phyloP scores from a whole-genome alignment of 2,888 invertebrate species.

The Drosophila multiciliata region DNA sequence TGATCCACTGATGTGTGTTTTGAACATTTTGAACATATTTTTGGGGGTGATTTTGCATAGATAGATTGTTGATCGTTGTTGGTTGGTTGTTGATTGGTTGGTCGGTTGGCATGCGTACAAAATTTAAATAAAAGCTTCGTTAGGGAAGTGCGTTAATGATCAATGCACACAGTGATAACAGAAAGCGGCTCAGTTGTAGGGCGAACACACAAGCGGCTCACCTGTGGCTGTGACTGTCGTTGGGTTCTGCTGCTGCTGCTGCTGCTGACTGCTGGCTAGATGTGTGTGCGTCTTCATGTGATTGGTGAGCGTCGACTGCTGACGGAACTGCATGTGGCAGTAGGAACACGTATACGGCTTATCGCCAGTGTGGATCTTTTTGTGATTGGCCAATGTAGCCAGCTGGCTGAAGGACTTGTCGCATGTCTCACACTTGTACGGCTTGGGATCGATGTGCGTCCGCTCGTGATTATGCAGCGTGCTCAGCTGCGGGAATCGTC shows the following conservation, averaged over 20 bases:
- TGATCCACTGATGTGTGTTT: constrained; percentile 63
- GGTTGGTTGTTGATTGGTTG: constrained; percentile 47
- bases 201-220: constrained; percentile 82
- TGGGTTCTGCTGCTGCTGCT: constrained; percentile 54
- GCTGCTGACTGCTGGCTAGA: constrained; percentile 70
- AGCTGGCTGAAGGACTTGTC: constrained; percentile 82
- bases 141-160: constrained; percentile 82
- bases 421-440: constrained; percentile 83
- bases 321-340: constrained; percentile 83
- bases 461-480: constrained; percentile 83
- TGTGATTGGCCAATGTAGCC: constrained; percentile 82
- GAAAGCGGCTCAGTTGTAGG: constrained; percentile 82
- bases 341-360: constrained; percentile 83
- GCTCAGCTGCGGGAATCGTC: constrained; percentile 82
- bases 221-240: constrained; percentile 72
- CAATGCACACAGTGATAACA: constrained; percentile 81
- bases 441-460: constrained; percentile 83
- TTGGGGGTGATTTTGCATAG: constrained; percentile 30
- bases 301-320: constrained; percentile 83
- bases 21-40: constrained; percentile 32
- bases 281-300: constrained; percentile 83
- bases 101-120: constrained; percentile 79
- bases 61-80: constrained; percentile 44
- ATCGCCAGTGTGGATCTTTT: constrained; percentile 82
- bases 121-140: constrained; percentile 84